Evolutionary conservation across 2,888 invertebrate species (phyloP), one percentile per base, ranked within the genome.

Genomic region (Cybosia mesomella): DNA sequence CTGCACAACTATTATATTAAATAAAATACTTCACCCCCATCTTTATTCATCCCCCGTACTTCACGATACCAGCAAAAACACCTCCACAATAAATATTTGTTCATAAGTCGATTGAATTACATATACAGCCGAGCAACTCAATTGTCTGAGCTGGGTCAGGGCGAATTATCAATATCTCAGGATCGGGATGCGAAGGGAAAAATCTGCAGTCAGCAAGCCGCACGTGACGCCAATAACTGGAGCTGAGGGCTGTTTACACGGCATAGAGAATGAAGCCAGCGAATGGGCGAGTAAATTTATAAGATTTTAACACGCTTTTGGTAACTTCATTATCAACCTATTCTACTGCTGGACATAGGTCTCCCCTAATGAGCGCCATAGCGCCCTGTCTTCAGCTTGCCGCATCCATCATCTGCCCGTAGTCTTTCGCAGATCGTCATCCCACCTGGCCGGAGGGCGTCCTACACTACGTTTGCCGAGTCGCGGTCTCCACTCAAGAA

Each of bases 131-230:
- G 43, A 64, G 59, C 72, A 70, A 76, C 78, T 83, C 80, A 80
- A 82, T 83, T 81, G 76, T 77, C 76, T 76, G 65, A 65, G 57
- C 63, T 39, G 78, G 82, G 83, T 82, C 81, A 77, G 80, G 76
- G 71, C 67, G 84, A 85, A 89, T 90, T 90, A 90, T 89, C 89
- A 89, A 91, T 91, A 90, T 89, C 89, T 84, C 78, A 72, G 80
- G 72, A 79, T 74, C 77, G 74, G 79, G 70, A 77, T 74, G 78
- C 78, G 77, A 76, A 77, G 79, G 85, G 87, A 89, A 89, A 90
- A 90, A 90, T 90, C 89, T 88, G 87, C 83, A 84, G 85, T 88
- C 87, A 87, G 86, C 86, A 74, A 66, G 68, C 60, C 79, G 83
- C 80, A 88, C 90, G 89, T 90, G 91, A 86, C 73, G 73, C 73